Evolutionary conservation across 1,140 invertebrate genomes (phyloP).

Genomic region (Hirudo medicinalis): DNA sequence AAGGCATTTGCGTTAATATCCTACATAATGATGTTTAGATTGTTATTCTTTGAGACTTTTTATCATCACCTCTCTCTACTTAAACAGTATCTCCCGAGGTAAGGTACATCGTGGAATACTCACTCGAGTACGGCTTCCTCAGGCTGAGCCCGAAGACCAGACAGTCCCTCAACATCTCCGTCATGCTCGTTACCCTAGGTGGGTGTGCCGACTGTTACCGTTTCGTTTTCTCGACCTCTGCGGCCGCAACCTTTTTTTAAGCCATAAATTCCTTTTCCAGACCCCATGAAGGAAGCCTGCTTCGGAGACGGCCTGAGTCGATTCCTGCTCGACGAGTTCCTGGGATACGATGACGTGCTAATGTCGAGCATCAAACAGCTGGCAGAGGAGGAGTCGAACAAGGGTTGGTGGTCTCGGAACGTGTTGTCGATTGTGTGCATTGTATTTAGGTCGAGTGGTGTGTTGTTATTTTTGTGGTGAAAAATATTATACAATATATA

Average conservation of each 20-base stretch:
- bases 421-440: too few relatives aligned
- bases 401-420: slow-evolving; percentile 55
- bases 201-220: slow-evolving; percentile 17
- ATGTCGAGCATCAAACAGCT: slow-evolving; percentile 89
- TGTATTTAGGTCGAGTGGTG: too few relatives aligned
- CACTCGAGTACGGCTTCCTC: slow-evolving; percentile 88
- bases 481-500: neutral
- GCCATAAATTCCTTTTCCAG: slow-evolving; percentile 36
- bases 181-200: slow-evolving; percentile 71
- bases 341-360: slow-evolving; percentile 90
- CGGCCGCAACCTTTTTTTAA: neutral
- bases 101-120: slow-evolving; percentile 94
- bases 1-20: too few relatives aligned
- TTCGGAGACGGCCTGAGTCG: slow-evolving; percentile 84
- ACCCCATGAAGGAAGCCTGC: slow-evolving; percentile 72
- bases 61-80: too few relatives aligned
- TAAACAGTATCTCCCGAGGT: slow-evolving; percentile 62
- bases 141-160: slow-evolving; percentile 70
- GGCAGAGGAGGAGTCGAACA: slow-evolving; percentile 89
- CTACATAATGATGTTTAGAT: too few relatives aligned
- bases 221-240: too few relatives aligned
- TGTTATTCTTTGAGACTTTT: too few relatives aligned
- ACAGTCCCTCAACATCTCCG: slow-evolving; percentile 73
- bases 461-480: too few relatives aligned
- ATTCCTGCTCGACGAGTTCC: slow-evolving; percentile 74